These are phyloP conservation scores for Girardinus metallicus DNA, from an alignment of 2,797 vertebrate genomes.

Conservation along the genomic window DNA sequence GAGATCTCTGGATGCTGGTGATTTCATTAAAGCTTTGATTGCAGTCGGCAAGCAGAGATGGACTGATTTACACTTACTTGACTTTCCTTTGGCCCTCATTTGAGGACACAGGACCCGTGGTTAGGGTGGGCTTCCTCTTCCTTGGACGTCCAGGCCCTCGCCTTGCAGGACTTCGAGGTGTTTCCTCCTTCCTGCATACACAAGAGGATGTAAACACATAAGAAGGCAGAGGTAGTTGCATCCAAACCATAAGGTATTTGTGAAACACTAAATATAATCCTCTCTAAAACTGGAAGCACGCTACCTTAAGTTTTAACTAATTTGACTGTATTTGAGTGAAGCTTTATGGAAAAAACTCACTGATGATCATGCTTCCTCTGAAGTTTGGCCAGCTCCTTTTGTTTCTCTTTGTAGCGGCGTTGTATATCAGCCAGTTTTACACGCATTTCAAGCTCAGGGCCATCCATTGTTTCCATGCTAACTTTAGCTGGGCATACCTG, in stretches of 20 bases:
- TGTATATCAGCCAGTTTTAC: constrained; percentile 93
- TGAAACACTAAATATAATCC: constrained; percentile 1
- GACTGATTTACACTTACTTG: constrained; percentile 84
- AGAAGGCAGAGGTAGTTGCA: constrained; percentile 11
- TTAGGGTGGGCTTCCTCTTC: constrained; percentile 86
- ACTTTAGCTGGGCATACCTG: constrained; percentile 94
- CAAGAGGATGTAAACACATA: constrained; percentile 49
- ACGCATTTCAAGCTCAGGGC: constrained; percentile 92
- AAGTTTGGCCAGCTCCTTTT: constrained; percentile 92
- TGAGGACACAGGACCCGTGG: constrained; percentile 68
- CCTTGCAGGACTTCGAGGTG: constrained; percentile 90
- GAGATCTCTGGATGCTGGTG: constrained; percentile 40
- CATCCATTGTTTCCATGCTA: constrained; percentile 91
- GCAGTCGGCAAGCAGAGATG: constrained; percentile 40
- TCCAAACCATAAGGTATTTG: not conserved
- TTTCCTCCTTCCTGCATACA: constrained; percentile 89
- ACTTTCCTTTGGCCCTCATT: constrained; percentile 84
- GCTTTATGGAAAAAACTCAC: constrained; percentile 72
- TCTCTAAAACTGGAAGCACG: constrained; percentile 12
- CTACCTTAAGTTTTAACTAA: not conserved
- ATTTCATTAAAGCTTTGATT: constrained; percentile 52
- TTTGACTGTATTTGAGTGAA: constrained; percentile 10
- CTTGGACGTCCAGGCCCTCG: constrained; percentile 92
- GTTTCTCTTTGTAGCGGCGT: constrained; percentile 94
- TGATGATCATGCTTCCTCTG: constrained; percentile 93